Conservation (phyloP, 2,797 vertebrate genomes). For the Esox lucius region DNA sequence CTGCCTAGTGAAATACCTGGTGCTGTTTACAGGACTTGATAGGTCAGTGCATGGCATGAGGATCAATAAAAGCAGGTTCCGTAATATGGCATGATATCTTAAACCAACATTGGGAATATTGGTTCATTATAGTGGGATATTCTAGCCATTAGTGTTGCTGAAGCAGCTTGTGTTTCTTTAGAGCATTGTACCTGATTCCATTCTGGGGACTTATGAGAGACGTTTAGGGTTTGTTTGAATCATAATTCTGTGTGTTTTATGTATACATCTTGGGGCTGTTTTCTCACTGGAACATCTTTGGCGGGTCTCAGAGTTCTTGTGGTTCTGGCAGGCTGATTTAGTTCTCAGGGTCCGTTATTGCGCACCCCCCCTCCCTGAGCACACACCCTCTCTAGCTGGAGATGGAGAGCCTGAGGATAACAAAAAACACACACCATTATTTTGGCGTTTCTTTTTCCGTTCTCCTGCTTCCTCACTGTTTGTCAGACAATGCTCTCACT, state of each 20-base stretch:
- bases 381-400: background rate
- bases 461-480: slow-evolving; percentile 19
- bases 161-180: background rate
- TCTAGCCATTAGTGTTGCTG: background rate
- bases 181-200: background rate
- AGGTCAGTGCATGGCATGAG: background rate
- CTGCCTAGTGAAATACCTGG: too few relatives aligned
- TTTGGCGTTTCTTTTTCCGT: slow-evolving; percentile 38
- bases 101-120: background rate
- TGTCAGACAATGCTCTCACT: slow-evolving; percentile 15
- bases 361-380: slow-evolving; percentile 33
- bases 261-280: slow-evolving; percentile 45
- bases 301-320: slow-evolving; percentile 64
- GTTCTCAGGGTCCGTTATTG: slow-evolving; percentile 47
- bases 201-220: background rate
- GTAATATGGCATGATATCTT: background rate
- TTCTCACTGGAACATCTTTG: slow-evolving; percentile 54
- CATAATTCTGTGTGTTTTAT: slow-evolving; percentile 58
- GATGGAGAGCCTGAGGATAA: slow-evolving; percentile 30
- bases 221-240: slow-evolving; percentile 48
- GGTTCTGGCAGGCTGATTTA: slow-evolving; percentile 40
- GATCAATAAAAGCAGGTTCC: background rate
- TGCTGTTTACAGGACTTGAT: too few relatives aligned
- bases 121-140: background rate
- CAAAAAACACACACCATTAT: slow-evolving; percentile 42